A percentile compares a stretch with the other conserved stretches of the same genome.
Conservation (phyloP, 2,888 invertebrate species). For the Bellardia pandia region DNA sequence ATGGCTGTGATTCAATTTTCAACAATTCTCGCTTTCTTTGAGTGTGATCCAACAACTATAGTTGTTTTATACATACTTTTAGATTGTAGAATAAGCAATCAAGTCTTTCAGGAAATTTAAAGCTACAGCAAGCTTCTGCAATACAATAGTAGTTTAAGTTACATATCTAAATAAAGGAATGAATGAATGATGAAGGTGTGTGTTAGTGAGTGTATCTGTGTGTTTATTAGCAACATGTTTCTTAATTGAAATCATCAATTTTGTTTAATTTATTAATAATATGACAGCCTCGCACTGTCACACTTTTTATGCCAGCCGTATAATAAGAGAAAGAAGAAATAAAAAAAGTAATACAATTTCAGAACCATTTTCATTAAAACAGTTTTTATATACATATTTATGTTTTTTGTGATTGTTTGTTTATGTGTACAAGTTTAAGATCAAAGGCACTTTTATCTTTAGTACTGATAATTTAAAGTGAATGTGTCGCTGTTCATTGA, state of each 20-base stretch:
- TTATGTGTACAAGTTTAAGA: not conserved
- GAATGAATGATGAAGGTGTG: not conserved
- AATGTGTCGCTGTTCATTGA: conserved; percentile 77
- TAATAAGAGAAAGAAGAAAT: not conserved
- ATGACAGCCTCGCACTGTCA: conserved; percentile 72
- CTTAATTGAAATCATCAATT: conserved; percentile 84
- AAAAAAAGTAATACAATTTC: not conserved
- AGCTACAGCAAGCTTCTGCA: not conserved
- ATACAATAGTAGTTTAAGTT: not conserved
- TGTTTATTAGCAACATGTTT: conserved; percentile 76
- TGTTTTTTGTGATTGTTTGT: not conserved
- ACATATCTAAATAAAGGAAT: not conserved
- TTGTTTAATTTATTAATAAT: conserved; percentile 74
- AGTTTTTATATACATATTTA: not conserved
- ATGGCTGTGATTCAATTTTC: conserved; percentile 69
- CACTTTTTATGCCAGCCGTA: not conserved
- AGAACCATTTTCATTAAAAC: not conserved
- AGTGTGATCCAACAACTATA: conserved; percentile 8
- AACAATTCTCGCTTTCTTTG: conserved; percentile 68
- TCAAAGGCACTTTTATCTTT: not conserved
- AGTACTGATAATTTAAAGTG: conserved; percentile 27
- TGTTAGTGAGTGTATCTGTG: not conserved
- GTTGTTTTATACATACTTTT: not conserved
- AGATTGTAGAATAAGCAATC: not conserved
- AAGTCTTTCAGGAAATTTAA: not conserved